phyloP scores from a whole-genome alignment of 2,113 vertebrate genomes.

The Semnopithecus entellus region DNA sequence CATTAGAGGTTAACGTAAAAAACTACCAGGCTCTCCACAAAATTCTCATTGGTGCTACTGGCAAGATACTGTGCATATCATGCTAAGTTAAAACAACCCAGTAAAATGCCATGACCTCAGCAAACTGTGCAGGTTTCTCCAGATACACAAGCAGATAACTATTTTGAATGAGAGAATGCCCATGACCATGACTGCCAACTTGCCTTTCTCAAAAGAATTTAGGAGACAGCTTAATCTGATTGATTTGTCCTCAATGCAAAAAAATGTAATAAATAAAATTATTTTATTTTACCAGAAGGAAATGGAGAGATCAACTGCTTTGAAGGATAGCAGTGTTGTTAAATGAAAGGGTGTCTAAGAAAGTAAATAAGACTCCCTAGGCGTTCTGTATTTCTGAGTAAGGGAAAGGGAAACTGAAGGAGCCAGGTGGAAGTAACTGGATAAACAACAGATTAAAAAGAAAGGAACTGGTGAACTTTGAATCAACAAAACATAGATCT shows the following conservation, averaged over 20 bases:
- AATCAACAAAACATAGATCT: slow-evolving; percentile 13
- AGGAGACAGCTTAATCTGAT: not conserved
- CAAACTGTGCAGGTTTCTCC: not conserved
- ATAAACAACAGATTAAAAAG: slow-evolving; percentile 60
- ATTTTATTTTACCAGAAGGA: slow-evolving; percentile 19
- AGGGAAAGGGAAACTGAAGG: slow-evolving; percentile 37
- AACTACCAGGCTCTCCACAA: not conserved
- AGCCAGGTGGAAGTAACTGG: slow-evolving; percentile 61
- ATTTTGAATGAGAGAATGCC: not conserved
- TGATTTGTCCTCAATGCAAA: not conserved
- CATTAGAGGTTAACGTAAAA: not conserved
- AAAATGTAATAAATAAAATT: not conserved
- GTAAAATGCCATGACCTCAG: not conserved
- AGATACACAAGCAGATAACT: not conserved
- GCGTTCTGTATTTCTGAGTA: not conserved
- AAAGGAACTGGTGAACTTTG: not conserved
- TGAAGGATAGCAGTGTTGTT: not conserved
- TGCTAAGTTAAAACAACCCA: not conserved
- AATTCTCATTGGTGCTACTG: not conserved
- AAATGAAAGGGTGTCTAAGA: slow-evolving; percentile 41
- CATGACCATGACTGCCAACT: not conserved
- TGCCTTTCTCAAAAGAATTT: slow-evolving; percentile 41
- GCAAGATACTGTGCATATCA: not conserved
- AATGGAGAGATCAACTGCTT: not conserved
- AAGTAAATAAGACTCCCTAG: not conserved